Conservation (phyloP, 2,797 vertebrate species). For the Oceanodroma leucorhoa region DNA sequence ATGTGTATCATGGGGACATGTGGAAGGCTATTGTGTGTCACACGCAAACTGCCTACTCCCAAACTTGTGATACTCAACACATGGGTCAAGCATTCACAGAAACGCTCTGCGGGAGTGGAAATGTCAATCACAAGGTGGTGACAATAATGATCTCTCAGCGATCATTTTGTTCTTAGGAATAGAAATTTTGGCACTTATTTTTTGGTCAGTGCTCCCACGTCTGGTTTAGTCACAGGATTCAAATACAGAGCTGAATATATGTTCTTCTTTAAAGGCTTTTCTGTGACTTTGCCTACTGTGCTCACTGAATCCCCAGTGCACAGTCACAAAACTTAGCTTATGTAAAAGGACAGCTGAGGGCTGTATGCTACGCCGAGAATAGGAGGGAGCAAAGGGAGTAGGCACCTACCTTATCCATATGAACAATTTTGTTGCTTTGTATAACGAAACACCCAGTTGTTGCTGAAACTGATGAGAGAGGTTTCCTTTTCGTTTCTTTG, state of each 20-base stretch:
- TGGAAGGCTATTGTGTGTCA: not conserved
- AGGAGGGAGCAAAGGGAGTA: not conserved
- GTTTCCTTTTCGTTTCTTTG: conserved; percentile 70
- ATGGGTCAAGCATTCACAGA: not conserved
- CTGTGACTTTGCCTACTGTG: not conserved
- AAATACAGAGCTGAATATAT: not conserved
- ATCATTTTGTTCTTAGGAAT: not conserved
- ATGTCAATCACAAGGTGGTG: not conserved
- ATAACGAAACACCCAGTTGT: not conserved
- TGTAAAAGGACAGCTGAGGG: not conserved
- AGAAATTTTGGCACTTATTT: not conserved
- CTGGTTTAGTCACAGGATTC: not conserved
- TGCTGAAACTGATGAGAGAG: conserved; percentile 54
- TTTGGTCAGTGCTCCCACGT: not conserved
- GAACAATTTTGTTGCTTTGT: not conserved
- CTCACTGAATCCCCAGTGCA: not conserved
- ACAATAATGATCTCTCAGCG: not conserved
- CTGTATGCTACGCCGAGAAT: no score
- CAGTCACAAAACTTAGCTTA: not conserved
- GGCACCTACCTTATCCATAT: rapidly evolving
- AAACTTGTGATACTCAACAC: not conserved
- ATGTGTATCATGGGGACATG: not conserved
- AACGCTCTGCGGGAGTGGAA: not conserved
- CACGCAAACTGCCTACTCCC: rapidly evolving
- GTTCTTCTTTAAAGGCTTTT: not conserved